Base-by-base conservation (phyloP, 2,113 vertebrate genomes). In the Notiomystis cincta region DNA sequence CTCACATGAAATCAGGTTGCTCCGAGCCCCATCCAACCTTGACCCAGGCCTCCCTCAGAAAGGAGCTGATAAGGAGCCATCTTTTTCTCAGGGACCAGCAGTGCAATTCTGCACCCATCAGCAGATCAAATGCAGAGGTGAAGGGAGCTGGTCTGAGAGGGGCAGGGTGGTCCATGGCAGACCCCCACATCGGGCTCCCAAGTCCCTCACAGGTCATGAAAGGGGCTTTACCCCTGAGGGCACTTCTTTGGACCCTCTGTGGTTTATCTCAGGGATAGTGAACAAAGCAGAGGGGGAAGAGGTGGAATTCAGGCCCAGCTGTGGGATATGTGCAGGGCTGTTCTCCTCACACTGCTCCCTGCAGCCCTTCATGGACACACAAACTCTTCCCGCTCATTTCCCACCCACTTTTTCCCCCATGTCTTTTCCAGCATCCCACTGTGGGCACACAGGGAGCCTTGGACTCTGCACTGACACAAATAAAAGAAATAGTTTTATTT, bases 401-500 rank as follows among this genome's bases (percentile, higher is more conserved):
- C 37, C 77, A 76, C 56, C 51, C 81, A 38, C 75, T 47, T 73
- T 58, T 67, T 54, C 37, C 33, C 6, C 1, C 6, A 0, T 5
- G 72, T 53, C 64, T 89, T 90, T 77, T 56, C 58, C 13, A 67
- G 38, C 44, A 81, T 15, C 82, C 64, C 80, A 53, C 45, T 15
- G 9, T 3, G 53, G 88, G 93, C 79, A 65, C 38, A 42, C 58
- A 57, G 60, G 38, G 57, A 88, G 60, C 84, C 61, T 70, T 83
- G 64, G 79, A 77, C 84, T 72, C 90, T 7, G 9, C 4, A 6
- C 51, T 66, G 84, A 61, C 62, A 67, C 66, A 86, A 92, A 87
- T 54, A 80, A 89, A 96, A 86, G 72, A 37, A 51, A 53, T 5
- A 7, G 31, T 65, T 87, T 91, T 60, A 86, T 91, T 93, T 87